Evolutionary conservation across 2,888 invertebrate genomes (phyloP).

Genomic region (Thysanoteuthis rhombus): DNA sequence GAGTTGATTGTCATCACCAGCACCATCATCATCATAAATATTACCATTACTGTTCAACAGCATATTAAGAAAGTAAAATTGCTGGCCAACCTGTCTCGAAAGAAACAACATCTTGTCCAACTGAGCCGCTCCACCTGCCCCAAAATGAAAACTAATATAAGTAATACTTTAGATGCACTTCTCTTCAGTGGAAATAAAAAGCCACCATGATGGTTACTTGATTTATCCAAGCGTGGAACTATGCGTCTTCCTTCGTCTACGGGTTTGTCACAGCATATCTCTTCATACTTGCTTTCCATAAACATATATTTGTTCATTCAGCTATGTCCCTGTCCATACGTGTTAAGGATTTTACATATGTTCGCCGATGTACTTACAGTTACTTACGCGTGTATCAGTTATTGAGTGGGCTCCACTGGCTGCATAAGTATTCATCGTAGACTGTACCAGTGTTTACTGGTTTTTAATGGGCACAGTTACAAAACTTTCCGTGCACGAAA

Average conservation of each 20-base stretch:
- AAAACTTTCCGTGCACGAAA: background rate
- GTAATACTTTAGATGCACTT: background rate
- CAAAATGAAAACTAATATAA: background rate
- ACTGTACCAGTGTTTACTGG: background rate
- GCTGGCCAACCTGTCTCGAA: background rate
- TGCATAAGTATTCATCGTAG: background rate
- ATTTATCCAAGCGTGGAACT: background rate
- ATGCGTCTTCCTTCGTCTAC: background rate
- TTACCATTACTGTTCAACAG: too few relatives aligned
- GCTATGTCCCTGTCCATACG: background rate
- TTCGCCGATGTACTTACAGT: background rate
- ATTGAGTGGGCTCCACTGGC: background rate
- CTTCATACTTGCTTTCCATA: constrained; percentile 12
- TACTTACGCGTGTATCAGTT: background rate
- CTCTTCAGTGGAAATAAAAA: background rate
- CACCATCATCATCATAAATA: too few relatives aligned
- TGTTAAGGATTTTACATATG: background rate
- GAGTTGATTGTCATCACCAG: too few relatives aligned
- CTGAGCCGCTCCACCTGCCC: background rate
- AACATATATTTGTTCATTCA: background rate
- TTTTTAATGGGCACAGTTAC: constrained; percentile 12
- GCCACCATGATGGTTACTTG: background rate
- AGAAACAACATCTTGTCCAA: background rate
- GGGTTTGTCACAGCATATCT: constrained; percentile 12
- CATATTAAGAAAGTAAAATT: too few relatives aligned